Evolutionary conservation across 2,797 vertebrate species (phyloP), one percentile per base, ranked within the genome.

Genomic region (Mus caroli): DNA sequence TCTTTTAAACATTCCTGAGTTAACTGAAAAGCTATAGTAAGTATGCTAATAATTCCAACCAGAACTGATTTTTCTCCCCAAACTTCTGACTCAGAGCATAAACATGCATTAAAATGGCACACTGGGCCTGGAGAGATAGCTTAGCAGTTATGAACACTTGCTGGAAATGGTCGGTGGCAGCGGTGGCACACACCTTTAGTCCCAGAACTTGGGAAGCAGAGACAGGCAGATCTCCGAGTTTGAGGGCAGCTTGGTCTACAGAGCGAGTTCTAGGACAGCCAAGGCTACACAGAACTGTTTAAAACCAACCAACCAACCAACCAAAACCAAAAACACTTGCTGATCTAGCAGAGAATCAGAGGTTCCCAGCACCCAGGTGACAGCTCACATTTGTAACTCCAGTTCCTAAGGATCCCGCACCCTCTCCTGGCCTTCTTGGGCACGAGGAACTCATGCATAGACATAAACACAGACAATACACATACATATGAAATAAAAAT

Each of bases 1-100:
- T 84, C 69, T 94, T 88, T 94, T 89, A 93, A 54, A 90, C 3
- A 86, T 88, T 76, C 34, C 77, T 31, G 83, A 77, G 78, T 52
- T 80, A 50, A 91, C 77, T 80, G 15, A 37, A 91, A 93, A 93
- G 58, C 11, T 80, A 87, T 93, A 94, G 28, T 37, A 73, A 62
- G 9, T 2, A 80, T 69, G 52, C 90, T 43, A 88, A 20, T 75
- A 50, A 96, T 88, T 95, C 24, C 50, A 58, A 20, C n/a, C 77
- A 85, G 88, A 89, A 92, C 34, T 58, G 58, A 71, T 54, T 84
- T 84, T 56, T 40, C 31, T 62, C 4, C 3, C 56, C 54, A 69
- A 43, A 31, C 17, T 8, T 88, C 80, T 90, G 80, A 26, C 58
- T 62, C 75, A 64, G 9, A 86, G 9, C n/a, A 88, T 31, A 52